phyloP scores from a whole-genome alignment of 2,797 vertebrate genomes.

The Channa striata region DNA sequence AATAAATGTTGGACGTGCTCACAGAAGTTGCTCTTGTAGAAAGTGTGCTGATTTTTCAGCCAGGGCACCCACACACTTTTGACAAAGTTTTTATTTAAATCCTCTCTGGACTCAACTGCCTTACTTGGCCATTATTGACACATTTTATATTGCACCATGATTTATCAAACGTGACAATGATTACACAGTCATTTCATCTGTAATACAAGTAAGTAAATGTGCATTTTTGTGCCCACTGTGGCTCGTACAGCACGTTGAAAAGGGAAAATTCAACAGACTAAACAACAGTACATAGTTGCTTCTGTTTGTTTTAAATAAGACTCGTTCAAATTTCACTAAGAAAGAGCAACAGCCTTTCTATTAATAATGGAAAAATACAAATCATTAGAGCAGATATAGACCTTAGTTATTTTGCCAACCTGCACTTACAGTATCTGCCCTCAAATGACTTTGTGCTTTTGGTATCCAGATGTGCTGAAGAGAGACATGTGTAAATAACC shows the following conservation, averaged over 20 bases:
- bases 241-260: constrained; percentile 30
- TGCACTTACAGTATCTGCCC: constrained; percentile 42
- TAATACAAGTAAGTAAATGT: constrained; percentile 32
- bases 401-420: neutral
- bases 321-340: constrained; percentile 14
- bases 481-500: constrained; percentile 5
- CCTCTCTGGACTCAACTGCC: constrained; percentile 21
- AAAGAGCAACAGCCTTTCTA: neutral
- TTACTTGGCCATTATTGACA: constrained; percentile 41
- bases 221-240: constrained; percentile 27
- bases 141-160: constrained; percentile 48
- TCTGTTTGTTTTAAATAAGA: constrained; percentile 24
- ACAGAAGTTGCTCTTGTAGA: constrained; percentile 1
- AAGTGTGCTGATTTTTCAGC: constrained; percentile 6
- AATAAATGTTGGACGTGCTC: constrained; percentile 10
- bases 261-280: constrained; percentile 34
- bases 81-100: constrained; percentile 11
- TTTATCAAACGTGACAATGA: constrained; percentile 45
- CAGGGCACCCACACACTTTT: neutral
- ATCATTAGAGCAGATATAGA: neutral
- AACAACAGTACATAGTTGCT: constrained; percentile 41
- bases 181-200: constrained; percentile 49
- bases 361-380: constrained; percentile 3
- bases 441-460: constrained; percentile 55
- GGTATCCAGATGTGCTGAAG: constrained; percentile 42